Conservation (phyloP, 1,140 invertebrate species). For the Drosophila carrolli region DNA sequence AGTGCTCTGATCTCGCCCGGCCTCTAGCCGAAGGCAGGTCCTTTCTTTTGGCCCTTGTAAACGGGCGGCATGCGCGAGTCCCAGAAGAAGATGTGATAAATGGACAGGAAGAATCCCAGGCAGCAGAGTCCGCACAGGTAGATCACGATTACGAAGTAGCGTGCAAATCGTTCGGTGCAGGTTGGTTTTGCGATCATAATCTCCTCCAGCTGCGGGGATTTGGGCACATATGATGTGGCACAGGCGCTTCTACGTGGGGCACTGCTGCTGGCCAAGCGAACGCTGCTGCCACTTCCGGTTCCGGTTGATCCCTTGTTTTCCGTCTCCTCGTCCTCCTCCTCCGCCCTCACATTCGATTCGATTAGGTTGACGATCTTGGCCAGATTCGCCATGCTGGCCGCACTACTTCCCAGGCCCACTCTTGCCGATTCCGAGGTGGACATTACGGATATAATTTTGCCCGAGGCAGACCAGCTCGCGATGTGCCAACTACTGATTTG, state of each 20-base stretch:
- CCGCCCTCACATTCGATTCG: slow-evolving; percentile 51
- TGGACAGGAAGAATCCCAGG: slow-evolving; percentile 73
- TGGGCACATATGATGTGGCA: slow-evolving; percentile 60
- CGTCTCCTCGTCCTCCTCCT: neutral
- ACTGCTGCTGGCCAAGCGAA: slow-evolving; percentile 70
- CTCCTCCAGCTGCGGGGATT: slow-evolving; percentile 70
- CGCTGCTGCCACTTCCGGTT: slow-evolving; percentile 15
- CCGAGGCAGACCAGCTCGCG: slow-evolving; percentile 22
- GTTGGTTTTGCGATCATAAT: slow-evolving; percentile 72
- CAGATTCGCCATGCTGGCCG: slow-evolving; percentile 49
- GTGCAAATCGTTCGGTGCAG: slow-evolving; percentile 72
- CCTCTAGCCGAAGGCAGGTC: slow-evolving; percentile 55
- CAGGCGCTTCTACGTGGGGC: slow-evolving; percentile 50
- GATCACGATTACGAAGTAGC: slow-evolving; percentile 74
- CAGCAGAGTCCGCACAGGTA: slow-evolving; percentile 76
- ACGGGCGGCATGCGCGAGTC: slow-evolving; percentile 82
- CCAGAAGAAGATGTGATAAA: slow-evolving; percentile 83
- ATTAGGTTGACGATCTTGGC: slow-evolving; percentile 78
- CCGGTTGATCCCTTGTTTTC: neutral
- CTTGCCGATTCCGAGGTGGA: neutral
- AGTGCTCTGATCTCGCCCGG: neutral
- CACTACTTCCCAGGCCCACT: slow-evolving; percentile 5
- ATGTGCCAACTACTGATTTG: slow-evolving; percentile 69
- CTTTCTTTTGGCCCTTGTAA: slow-evolving; percentile 71
- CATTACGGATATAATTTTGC: slow-evolving; percentile 18